These are phyloP conservation scores for Cossypha niveicapilla DNA, from an alignment of 2,797 vertebrate species.

Conservation along the genomic window DNA sequence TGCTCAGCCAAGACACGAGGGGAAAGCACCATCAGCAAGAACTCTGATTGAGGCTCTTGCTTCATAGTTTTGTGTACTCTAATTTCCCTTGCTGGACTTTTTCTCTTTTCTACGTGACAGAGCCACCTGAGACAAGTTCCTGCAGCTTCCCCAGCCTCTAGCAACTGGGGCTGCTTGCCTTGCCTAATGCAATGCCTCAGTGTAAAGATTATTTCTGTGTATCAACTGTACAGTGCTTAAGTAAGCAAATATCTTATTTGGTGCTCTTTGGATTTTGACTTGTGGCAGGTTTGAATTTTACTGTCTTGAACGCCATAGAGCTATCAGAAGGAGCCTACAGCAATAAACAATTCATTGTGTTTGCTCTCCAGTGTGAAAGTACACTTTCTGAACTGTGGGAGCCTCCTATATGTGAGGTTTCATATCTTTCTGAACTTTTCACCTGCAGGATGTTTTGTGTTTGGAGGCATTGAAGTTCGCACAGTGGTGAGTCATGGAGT, in stretches of 20 bases:
- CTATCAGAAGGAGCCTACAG: background rate
- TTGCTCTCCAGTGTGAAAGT: background rate
- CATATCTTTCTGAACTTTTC: background rate
- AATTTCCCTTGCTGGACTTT: background rate
- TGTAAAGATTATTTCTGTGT: background rate
- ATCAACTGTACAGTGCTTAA: background rate
- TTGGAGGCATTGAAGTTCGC: background rate
- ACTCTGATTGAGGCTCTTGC: background rate
- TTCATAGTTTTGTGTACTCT: background rate
- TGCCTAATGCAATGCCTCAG: background rate
- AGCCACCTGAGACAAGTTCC: background rate
- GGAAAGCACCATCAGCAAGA: background rate
- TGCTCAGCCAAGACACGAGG: background rate
- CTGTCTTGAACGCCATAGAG: background rate
- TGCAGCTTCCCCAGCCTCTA: background rate
- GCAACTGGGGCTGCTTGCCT: background rate
- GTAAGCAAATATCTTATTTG: background rate
- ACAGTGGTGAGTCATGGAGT: background rate
- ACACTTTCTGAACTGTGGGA: background rate
- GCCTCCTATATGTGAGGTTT: background rate
- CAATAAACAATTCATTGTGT: background rate
- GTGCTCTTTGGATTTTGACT: slow-evolving; percentile 35
- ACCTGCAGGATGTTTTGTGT: background rate
- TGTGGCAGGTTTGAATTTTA: background rate
- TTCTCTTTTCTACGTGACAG: background rate